Evolutionary conservation across 2,797 vertebrate species (phyloP).

Genomic region (Gadopsis marmoratus): DNA sequence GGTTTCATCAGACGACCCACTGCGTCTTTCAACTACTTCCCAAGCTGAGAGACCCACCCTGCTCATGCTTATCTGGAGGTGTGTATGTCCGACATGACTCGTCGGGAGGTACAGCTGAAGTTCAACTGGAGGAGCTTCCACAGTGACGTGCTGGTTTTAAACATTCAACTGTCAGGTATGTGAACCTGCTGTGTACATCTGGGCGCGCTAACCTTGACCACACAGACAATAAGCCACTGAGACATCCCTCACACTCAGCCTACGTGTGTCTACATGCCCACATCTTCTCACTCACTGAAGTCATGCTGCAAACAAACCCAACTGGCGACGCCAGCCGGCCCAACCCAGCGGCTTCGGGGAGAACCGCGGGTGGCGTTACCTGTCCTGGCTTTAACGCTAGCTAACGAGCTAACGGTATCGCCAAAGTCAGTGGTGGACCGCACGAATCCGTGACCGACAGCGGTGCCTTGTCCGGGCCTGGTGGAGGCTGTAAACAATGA

Average conservation of each 20-base stretch:
- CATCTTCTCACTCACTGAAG: not conserved
- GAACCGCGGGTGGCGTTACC: constrained; percentile 54
- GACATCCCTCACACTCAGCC: not conserved
- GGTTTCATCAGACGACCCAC: constrained; percentile 31
- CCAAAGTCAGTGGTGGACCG: constrained; percentile 38
- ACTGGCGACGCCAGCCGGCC: constrained; percentile 13
- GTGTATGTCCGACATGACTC: constrained; percentile 15
- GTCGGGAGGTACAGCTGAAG: constrained; percentile 44
- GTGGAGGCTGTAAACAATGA: not conserved
- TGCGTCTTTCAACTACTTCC: constrained; percentile 16
- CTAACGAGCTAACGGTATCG: constrained; percentile 72
- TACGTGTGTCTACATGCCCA: too few species aligned
- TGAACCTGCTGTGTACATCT: too few species aligned
- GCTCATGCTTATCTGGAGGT: constrained; percentile 30
- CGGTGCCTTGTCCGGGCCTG: not conserved
- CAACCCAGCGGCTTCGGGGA: constrained; percentile 35
- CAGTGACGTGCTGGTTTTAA: constrained; percentile 40
- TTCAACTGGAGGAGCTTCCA: constrained; percentile 28
- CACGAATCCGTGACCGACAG: not conserved
- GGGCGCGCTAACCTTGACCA: constrained; percentile 35
- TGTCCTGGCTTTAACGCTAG: constrained; percentile 57
- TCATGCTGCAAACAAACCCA: constrained; percentile 2
- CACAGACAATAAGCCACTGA: not conserved
- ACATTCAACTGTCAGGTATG: constrained; percentile 44
- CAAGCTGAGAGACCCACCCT: constrained; percentile 40